A percentile compares a stretch with the other conserved stretches of the same genome.
phyloP scores from a whole-genome alignment of 2,113 vertebrate genomes.

The Turdus rufiventris region DNA sequence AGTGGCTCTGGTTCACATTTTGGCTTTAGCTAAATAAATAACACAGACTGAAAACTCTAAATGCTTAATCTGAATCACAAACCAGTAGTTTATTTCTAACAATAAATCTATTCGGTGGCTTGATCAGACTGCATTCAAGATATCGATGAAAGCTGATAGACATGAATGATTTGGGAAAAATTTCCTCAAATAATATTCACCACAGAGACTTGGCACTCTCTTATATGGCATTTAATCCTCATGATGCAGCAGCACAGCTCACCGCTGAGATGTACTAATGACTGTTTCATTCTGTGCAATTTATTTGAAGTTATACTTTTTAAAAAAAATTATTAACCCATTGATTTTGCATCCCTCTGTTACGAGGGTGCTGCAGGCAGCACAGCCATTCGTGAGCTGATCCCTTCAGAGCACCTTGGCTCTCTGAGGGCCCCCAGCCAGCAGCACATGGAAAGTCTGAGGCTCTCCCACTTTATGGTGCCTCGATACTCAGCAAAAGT shows the following conservation, averaged over 20 bases:
- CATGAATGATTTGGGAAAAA: neutral
- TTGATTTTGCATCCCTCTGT: neutral
- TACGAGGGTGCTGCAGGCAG: neutral
- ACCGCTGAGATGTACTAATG: neutral
- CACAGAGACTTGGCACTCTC: neutral
- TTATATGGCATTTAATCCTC: neutral
- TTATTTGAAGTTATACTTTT: neutral
- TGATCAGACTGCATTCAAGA: neutral
- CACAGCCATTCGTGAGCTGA: neutral
- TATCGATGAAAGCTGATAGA: neutral
- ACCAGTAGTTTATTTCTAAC: neutral
- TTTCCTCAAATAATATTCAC: neutral
- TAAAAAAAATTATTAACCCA: neutral
- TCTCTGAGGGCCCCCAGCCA: neutral
- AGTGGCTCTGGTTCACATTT: neutral
- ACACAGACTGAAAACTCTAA: neutral
- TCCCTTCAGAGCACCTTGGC: neutral
- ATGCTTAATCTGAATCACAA: neutral
- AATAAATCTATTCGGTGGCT: neutral
- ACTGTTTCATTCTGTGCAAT: neutral
- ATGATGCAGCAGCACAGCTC: neutral
- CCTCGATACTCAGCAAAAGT: neutral
- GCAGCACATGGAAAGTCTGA: accelerated
- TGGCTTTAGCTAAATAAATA: neutral
- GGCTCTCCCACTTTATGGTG: neutral